Base-by-base conservation (phyloP, 2,797 vertebrate genomes). In the Huso huso region DNA sequence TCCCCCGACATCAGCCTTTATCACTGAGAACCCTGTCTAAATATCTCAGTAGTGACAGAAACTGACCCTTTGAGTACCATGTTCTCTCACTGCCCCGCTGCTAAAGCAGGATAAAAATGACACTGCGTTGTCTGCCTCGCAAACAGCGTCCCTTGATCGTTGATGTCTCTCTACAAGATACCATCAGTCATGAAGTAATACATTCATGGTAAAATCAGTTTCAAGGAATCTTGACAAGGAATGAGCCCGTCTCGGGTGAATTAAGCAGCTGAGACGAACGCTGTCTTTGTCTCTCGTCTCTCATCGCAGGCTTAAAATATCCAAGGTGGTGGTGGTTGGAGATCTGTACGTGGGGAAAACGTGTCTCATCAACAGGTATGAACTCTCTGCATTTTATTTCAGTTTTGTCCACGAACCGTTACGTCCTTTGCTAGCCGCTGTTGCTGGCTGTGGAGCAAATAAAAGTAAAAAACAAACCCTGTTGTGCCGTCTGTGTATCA, bases 311-410 rank as follows among this genome's bases (percentile, higher is more conserved):
- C 79, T 94, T 76, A 92, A 88, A 74, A 90, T 95, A 83, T 94
- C 93, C 60, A 96, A 96, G 81, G 93, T 91, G 61, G 93, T 97
- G 49, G 87, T 97, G n/a, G 90, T 96, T 48, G 95, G 95, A 48
- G 93, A 97, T 71, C 79, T 95, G 13, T 91, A 91, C 37, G 94
- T 95, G 69, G 94, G 95, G n/a, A 97, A 97, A 80, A 96, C 94
- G 37, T 94, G 94, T 74, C 89, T 97, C 68, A 94, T 97, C 69
- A 93, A 94, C 75, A 93, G 94, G 94, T 94, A 85, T 0, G n/a
- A 11, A 37, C 23, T 37, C 23, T 37, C 2, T 37, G 23, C 23
- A 37, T 37, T 37, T 37, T 37, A 4, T 37, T 37, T 37, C 23
- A 37, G 23, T 37, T 37, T 37, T 37, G 23, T 37, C 23, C 23